A percentile compares a stretch with the other conserved stretches of the same genome.
Evolutionary conservation across 2,797 vertebrate species (phyloP).

Genomic region (Champsocephalus gunnari): DNA sequence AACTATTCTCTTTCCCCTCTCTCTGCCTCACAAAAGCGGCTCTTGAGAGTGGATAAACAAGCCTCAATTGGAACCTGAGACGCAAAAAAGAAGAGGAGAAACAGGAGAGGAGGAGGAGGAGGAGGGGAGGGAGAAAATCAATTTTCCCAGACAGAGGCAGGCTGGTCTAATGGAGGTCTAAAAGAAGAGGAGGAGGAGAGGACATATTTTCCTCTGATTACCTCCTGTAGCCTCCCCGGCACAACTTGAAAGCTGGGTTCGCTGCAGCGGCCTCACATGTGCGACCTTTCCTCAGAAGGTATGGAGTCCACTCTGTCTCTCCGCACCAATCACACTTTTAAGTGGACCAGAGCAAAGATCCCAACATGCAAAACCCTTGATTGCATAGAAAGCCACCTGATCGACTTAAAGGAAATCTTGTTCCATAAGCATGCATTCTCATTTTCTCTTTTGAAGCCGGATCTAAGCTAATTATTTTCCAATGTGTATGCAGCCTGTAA

Average conservation of each 20-base stretch:
- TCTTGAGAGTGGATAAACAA: constrained; percentile 75
- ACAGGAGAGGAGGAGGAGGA: constrained; percentile 54
- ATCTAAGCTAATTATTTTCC: constrained; percentile 26
- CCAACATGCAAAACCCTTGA: constrained; percentile 36
- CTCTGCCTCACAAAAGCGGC: constrained; percentile 62
- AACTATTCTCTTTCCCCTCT: constrained; percentile 65
- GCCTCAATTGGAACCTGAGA: constrained; percentile 82
- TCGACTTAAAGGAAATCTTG: neutral
- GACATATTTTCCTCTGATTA: constrained; percentile 87
- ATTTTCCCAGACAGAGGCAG: constrained; percentile 83
- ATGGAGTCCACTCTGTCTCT: constrained; percentile 38
- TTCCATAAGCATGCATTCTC: constrained; percentile 6
- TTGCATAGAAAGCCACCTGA: constrained; percentile 27
- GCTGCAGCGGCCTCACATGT: constrained; percentile 50
- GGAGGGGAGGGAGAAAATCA: constrained; percentile 77
- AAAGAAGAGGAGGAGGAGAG: constrained; percentile 82
- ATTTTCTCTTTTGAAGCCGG: constrained; percentile 26
- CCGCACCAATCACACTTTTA: constrained; percentile 33
- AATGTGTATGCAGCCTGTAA: constrained; percentile 41
- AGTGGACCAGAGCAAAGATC: constrained; percentile 18
- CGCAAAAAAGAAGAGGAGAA: constrained; percentile 51
- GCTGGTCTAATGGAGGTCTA: constrained; percentile 85
- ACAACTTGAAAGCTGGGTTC: constrained; percentile 76
- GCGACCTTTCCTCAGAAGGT: constrained; percentile 56
- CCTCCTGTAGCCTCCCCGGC: constrained; percentile 77